Percentiles rank a stretch among this genome's conserved stretches.
Evolutionary conservation across 2,888 invertebrate species (phyloP).

Genomic region (Eremobia ochroleuca): DNA sequence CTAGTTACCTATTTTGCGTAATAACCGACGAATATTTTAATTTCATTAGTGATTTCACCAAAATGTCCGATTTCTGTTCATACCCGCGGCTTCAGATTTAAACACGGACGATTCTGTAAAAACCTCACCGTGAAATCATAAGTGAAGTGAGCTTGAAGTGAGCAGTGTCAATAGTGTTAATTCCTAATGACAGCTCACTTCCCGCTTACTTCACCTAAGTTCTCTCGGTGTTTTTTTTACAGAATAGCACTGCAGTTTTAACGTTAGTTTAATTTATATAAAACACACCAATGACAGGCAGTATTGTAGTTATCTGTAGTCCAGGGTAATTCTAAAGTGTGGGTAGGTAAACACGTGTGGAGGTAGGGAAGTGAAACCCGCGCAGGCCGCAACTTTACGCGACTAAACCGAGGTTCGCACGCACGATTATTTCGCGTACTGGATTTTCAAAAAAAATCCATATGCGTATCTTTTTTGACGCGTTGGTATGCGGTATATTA

Average conservation of each 20-base stretch:
- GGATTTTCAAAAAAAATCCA: neutral
- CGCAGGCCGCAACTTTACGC: too few species aligned
- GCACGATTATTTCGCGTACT: neutral
- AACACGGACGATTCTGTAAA: too few species aligned
- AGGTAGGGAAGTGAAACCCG: neutral
- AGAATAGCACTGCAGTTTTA: too few species aligned
- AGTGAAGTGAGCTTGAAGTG: too few species aligned
- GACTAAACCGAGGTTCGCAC: neutral
- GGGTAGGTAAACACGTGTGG: neutral
- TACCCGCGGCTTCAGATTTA: conserved; percentile 19
- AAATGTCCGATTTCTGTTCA: conserved; percentile 12
- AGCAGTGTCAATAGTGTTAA: too few species aligned
- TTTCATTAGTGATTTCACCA: neutral
- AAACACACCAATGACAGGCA: conserved; percentile 51
- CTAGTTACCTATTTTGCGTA: neutral
- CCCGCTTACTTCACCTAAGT: too few species aligned
- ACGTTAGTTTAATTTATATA: conserved; percentile 54
- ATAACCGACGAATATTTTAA: neutral
- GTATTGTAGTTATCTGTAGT: conserved; percentile 35
- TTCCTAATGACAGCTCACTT: too few species aligned
- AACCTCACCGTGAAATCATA: too few species aligned
- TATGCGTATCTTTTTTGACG: neutral
- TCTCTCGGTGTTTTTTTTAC: too few species aligned
- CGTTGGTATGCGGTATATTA: neutral
- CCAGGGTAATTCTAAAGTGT: conserved; percentile 6